phyloP scores from a whole-genome alignment of 2,888 invertebrate species.

The Eumerus sabulonum region DNA sequence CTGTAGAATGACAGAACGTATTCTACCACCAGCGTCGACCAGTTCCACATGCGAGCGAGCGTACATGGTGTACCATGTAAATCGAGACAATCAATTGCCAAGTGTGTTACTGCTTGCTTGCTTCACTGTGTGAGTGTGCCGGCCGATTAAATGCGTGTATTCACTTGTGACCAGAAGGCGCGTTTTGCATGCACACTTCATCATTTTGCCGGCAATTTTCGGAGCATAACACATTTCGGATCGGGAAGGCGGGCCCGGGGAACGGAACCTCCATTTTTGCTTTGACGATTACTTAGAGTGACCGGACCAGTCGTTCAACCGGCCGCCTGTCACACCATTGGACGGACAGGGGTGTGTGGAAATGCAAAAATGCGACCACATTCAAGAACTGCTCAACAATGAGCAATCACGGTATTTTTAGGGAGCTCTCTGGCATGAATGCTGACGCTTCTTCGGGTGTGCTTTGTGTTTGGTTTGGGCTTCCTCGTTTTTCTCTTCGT shows the following conservation, averaged over 20 bases:
- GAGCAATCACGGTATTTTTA: conserved; percentile 60
- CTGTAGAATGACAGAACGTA: conserved; percentile 28
- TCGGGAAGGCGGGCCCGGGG: conserved; percentile 7
- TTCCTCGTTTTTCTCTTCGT: conserved; percentile 12
- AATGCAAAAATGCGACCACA: conserved; percentile 29
- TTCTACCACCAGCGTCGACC: conserved; percentile 14
- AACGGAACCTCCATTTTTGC: conserved; percentile 33
- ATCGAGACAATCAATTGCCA: too few species aligned
- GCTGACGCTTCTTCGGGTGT: conserved; percentile 9
- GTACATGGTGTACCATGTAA: not conserved
- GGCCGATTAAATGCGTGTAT: not conserved
- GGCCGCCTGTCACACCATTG: conserved; percentile 2
- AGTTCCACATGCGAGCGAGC: not conserved
- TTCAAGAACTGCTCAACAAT: conserved; percentile 38
- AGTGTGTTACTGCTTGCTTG: not conserved
- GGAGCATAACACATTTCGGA: conserved; percentile 20
- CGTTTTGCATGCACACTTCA: conserved; percentile 50
- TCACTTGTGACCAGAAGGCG: conserved; percentile 53
- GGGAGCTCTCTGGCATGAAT: conserved; percentile 27
- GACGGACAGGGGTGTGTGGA: conserved; percentile 8
- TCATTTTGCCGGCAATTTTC: conserved; percentile 57
- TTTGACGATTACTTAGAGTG: conserved; percentile 30
- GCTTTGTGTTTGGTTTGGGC: conserved; percentile 25
- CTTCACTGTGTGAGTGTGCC: conserved; percentile 36
- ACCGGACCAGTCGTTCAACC: conserved; percentile 31